A percentile compares a stretch with the other conserved stretches of the same genome.
These are phyloP conservation scores for Heliconius melpomene DNA, from an alignment of 1,140 invertebrate species.

Conservation along the genomic window DNA sequence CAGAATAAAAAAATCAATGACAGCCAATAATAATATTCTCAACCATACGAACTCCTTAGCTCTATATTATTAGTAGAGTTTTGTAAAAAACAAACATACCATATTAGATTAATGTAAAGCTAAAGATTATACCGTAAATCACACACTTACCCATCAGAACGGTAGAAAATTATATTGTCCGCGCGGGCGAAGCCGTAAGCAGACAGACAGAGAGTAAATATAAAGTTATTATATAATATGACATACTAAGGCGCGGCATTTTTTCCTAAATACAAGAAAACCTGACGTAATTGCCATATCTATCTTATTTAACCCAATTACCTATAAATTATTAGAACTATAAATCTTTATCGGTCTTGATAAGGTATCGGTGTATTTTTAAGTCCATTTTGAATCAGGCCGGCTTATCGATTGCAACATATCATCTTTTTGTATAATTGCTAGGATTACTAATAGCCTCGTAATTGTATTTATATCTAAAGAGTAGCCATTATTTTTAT, in stretches of 20 bases:
- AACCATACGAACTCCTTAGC: too few relatives aligned
- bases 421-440: slow-evolving; percentile 33
- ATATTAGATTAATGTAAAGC: too few relatives aligned
- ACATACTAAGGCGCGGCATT: not conserved
- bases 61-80: too few relatives aligned
- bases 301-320: slow-evolving; percentile 59
- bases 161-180: too few relatives aligned
- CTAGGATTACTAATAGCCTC: slow-evolving; percentile 9
- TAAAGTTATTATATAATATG: not conserved
- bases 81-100: too few relatives aligned
- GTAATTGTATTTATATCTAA: not conserved
- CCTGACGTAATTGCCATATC: slow-evolving; percentile 16
- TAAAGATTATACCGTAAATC: too few relatives aligned
- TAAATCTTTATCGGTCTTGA: slow-evolving; percentile 38
- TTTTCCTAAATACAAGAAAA: slow-evolving; percentile 13
- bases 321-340: slow-evolving; percentile 61
- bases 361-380: slow-evolving; percentile 31
- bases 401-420: slow-evolving; percentile 43
- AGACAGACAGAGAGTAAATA: too few relatives aligned
- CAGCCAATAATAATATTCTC: too few relatives aligned
- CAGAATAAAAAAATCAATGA: too few relatives aligned
- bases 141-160: too few relatives aligned
- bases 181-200: too few relatives aligned
- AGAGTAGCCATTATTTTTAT: slow-evolving; percentile 14
- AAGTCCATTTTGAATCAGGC: slow-evolving; percentile 45